Evolutionary conservation across 2,888 invertebrate species (phyloP).

Genomic region (Linnaemya tessellans): DNA sequence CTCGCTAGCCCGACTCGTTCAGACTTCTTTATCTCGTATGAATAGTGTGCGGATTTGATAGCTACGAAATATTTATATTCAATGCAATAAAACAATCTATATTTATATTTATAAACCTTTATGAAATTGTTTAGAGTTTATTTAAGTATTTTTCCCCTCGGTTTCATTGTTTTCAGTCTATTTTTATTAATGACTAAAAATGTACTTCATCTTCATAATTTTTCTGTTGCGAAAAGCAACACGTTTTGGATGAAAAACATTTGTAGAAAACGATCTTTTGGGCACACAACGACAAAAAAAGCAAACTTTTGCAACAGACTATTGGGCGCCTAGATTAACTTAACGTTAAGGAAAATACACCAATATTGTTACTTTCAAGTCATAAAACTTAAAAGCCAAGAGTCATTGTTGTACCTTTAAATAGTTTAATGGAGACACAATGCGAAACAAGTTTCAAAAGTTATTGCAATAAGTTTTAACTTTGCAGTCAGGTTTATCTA

Average conservation of each 20-base stretch:
- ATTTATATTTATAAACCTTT: conserved; percentile 66
- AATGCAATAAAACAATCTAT: conserved; percentile 38
- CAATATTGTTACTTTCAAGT: neutral
- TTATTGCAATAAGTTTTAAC: too few species aligned
- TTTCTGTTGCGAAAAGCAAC: conserved; percentile 38
- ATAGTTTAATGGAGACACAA: neutral
- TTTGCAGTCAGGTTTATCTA: too few species aligned
- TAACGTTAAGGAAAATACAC: conserved; percentile 7
- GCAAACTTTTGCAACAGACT: conserved; percentile 62
- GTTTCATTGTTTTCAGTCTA: conserved; percentile 56
- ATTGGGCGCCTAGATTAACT: conserved; percentile 58
- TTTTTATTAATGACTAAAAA: conserved; percentile 68
- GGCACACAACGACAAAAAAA: conserved; percentile 37
- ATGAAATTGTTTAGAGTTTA: conserved; percentile 52
- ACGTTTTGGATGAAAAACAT: conserved; percentile 45
- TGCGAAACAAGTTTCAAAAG: neutral
- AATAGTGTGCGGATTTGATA: conserved; percentile 53
- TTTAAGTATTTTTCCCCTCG: conserved; percentile 34
- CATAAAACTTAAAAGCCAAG: conserved; percentile 19
- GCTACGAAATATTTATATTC: conserved; percentile 38
- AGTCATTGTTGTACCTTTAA: conserved; percentile 32
- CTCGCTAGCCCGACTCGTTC: conserved; percentile 12
- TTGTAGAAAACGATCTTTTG: conserved; percentile 52
- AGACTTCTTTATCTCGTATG: conserved; percentile 16
- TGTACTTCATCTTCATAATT: conserved; percentile 56